phyloP scores from a whole-genome alignment of 2,113 vertebrate genomes.

The Piprites chloris region DNA sequence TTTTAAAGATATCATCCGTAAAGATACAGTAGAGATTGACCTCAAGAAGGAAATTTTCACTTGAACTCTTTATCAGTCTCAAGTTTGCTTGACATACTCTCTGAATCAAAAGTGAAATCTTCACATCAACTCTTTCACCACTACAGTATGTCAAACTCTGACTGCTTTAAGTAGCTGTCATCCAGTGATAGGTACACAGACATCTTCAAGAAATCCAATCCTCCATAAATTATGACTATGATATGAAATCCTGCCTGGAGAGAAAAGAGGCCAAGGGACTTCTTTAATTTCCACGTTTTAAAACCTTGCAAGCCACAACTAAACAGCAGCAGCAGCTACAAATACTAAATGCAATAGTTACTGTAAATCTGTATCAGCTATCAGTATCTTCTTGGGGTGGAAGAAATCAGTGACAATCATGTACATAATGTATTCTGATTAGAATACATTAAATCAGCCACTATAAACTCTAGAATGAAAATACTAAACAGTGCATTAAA shows the following conservation, averaged over 20 bases:
- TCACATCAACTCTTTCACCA: background rate
- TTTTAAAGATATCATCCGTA: background rate
- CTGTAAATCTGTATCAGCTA: background rate
- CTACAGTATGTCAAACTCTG: background rate
- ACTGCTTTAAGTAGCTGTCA: background rate
- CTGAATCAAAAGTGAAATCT: background rate
- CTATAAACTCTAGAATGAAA: background rate
- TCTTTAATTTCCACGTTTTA: background rate
- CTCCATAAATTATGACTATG: background rate
- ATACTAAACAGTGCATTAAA: background rate
- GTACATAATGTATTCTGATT: background rate
- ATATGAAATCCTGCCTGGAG: background rate
- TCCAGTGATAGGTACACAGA: background rate
- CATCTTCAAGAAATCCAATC: background rate
- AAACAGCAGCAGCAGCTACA: rapidly evolving
- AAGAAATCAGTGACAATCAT: background rate
- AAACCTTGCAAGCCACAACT: background rate
- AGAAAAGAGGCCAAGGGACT: background rate
- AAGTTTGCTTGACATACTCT: background rate
- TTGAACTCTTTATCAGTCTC: background rate
- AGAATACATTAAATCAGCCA: background rate
- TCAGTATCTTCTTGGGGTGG: background rate
- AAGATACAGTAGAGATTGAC: background rate
- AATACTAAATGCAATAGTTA: background rate
- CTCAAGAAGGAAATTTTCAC: background rate